phyloP scores from a whole-genome alignment of 2,113 vertebrate genomes.

The Mohoua ochrocephala region DNA sequence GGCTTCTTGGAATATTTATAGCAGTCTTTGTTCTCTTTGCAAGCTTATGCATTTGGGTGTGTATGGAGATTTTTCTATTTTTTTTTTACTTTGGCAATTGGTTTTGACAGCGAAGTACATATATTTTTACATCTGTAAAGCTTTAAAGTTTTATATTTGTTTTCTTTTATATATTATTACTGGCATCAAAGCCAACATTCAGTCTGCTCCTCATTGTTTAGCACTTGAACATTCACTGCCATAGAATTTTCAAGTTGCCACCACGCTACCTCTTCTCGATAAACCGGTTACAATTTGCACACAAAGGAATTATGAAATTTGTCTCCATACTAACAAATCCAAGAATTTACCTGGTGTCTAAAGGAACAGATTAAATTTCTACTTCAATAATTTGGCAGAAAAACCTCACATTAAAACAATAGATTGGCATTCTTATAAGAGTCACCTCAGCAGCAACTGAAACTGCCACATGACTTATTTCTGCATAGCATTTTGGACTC shows the following conservation, averaged over 20 bases:
- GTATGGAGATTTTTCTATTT: neutral
- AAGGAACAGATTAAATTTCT: constrained; percentile 14
- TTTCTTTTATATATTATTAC: neutral
- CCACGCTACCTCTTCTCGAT: neutral
- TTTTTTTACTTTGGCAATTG: neutral
- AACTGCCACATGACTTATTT: neutral
- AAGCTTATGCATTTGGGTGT: constrained; percentile 61
- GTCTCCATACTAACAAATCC: constrained; percentile 15
- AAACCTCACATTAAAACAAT: neutral
- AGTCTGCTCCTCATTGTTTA: neutral
- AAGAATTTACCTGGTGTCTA: neutral
- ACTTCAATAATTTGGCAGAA: neutral
- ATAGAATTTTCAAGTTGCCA: neutral
- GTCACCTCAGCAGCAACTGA: neutral
- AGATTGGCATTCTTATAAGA: neutral
- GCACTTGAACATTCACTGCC: neutral
- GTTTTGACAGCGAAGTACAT: neutral
- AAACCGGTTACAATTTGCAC: constrained; percentile 45
- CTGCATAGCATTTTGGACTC: neutral
- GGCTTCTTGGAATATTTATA: constrained; percentile 80
- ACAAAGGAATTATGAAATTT: neutral
- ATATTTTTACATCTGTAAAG: constrained; percentile 22
- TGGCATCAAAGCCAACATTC: neutral
- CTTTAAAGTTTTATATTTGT: constrained; percentile 17
- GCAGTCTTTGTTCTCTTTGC: constrained; percentile 76